phyloP scores from a whole-genome alignment of 2,113 vertebrate species.

The Chlorodrepanis virens region DNA sequence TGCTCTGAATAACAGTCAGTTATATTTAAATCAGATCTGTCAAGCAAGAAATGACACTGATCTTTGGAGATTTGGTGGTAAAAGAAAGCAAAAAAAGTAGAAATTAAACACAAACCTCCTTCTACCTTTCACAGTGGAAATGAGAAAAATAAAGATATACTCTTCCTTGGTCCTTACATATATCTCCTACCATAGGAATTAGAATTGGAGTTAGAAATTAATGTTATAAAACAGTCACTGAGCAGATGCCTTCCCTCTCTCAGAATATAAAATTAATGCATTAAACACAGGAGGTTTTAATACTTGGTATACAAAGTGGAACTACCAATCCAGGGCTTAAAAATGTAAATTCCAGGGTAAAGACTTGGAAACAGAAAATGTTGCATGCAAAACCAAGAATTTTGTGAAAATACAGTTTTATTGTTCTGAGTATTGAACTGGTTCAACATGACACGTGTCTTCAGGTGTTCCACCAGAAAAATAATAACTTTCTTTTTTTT shows the following conservation, averaged over 20 bases:
- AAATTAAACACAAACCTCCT: background rate
- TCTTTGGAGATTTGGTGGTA: background rate
- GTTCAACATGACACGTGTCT: background rate
- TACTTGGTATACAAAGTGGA: background rate
- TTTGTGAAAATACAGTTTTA: background rate
- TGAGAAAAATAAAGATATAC: background rate
- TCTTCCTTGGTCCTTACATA: background rate
- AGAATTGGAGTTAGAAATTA: background rate
- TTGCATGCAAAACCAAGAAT: background rate
- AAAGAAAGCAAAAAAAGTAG: fast-evolving
- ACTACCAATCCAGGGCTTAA: background rate
- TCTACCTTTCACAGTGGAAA: background rate
- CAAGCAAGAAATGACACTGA: background rate
- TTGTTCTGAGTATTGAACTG: background rate
- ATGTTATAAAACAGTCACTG: background rate
- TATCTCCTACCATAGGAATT: background rate
- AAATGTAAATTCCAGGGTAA: background rate
- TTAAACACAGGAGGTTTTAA: background rate
- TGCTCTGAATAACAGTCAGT: background rate
- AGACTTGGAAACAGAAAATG: background rate
- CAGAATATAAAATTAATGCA: background rate
- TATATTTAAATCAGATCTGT: background rate
- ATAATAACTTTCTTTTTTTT: background rate
- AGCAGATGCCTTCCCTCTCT: background rate
- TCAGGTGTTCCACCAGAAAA: background rate